Base-by-base conservation (phyloP, 2,797 vertebrate species). In the Chlorospingus semifuscus region DNA sequence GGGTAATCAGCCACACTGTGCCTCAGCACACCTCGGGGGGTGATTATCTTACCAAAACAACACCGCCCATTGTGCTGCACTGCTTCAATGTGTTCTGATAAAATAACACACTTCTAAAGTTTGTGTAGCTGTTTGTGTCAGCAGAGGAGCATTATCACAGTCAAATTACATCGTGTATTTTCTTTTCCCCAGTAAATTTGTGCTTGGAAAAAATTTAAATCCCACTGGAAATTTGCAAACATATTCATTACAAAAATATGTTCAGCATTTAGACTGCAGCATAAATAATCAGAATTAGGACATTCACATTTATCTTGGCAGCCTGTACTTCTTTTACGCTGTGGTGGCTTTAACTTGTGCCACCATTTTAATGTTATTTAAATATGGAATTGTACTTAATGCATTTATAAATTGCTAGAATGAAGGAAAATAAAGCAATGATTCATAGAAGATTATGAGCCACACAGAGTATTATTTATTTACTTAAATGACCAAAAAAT, bases 1-100 rank as follows among this genome's bases (percentile, higher is more conserved):
- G 97, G 93, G 86, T 87, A 97, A 97, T 97, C 96, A 98, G 93
- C 66, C 68, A 56, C 53, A 60, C 41, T 68, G 87, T 92, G 71
- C 91, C 90, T 96, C 84, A 93, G 91, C 46, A 57, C 81, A 93
- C 95, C 91, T 95, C 44, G 0, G 82, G 83, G 92, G 90, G 77
- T 96, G 95, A 97, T 97, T 97, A 97, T 96, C 87, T 93, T 94
- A 92, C 96, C 90, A 72, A 82, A 96, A 95, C 88, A 97, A 18
- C 84, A 93, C 92, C 90, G 86, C 93, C 90, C 95, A 95, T 90
- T 91, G 94, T 46, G 91, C 92, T 92, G 94, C 95, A 84, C 87
- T 95, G 95, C 95, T 96, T 94, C 91, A 97, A 96, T 93, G 89
- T 76, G 52, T 92, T 90, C 94, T 94, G 89, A 93, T 94, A 87